These are phyloP conservation scores for Ypsolopha sequella DNA, from an alignment of 2,888 invertebrate species.

Conservation along the genomic window DNA sequence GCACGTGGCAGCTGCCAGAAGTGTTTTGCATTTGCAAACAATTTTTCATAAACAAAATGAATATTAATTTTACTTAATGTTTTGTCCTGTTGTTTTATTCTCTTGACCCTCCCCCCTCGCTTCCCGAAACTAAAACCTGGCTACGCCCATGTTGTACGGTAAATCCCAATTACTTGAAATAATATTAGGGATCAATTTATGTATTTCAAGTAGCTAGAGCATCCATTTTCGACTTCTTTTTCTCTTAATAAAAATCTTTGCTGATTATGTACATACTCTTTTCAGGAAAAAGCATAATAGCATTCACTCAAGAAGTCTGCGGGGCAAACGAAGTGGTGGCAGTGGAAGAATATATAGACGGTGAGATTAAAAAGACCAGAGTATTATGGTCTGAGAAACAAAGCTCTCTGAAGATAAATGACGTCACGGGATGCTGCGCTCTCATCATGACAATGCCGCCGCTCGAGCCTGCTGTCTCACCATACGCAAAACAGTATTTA, in stretches of 20 bases:
- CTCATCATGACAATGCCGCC: conserved; percentile 31
- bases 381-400: conserved; percentile 24
- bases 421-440: conserved; percentile 36
- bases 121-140: too few relatives aligned
- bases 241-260: background rate
- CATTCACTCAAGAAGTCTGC: conserved; percentile 33
- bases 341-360: conserved; percentile 31
- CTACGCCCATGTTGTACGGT: too few relatives aligned
- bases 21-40: background rate
- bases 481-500: conserved; percentile 31
- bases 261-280: background rate
- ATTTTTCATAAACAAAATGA: too few relatives aligned
- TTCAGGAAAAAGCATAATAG: conserved; percentile 35
- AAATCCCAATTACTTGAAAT: too few relatives aligned
- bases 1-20: too few relatives aligned
- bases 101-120: too few relatives aligned
- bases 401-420: conserved; percentile 28
- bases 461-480: conserved; percentile 20
- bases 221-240: too few relatives aligned
- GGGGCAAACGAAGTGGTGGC: conserved; percentile 22
- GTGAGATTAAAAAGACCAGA: conserved; percentile 15
- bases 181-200: too few relatives aligned
- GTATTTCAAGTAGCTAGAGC: too few relatives aligned
- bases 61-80: too few relatives aligned
- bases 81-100: too few relatives aligned